Percentiles rank a stretch among this genome's conserved stretches.
Conservation (phyloP, 2,888 invertebrate species). For the Acanthoscelides obtectus region DNA sequence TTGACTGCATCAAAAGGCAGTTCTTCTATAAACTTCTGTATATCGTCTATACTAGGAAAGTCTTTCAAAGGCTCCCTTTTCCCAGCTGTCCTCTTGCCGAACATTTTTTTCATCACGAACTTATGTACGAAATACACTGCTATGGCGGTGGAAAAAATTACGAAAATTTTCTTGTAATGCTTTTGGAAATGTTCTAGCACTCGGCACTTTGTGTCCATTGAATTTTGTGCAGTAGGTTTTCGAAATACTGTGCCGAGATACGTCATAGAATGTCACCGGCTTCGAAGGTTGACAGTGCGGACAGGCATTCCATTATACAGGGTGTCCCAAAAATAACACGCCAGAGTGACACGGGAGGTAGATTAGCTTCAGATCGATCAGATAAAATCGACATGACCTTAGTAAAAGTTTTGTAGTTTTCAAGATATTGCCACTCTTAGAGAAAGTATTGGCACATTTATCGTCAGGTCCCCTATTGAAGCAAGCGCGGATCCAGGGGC, state of each 20-base stretch:
- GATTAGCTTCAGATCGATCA: too few species aligned
- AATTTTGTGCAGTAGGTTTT: conserved; percentile 7
- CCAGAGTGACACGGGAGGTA: too few species aligned
- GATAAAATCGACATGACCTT: too few species aligned
- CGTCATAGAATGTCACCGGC: background rate
- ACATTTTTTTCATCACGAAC: conserved; percentile 16
- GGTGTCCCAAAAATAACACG: too few species aligned
- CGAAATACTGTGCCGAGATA: background rate
- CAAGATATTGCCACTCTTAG: too few species aligned
- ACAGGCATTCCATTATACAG: background rate
- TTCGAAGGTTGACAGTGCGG: background rate
- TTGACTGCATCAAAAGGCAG: conserved; percentile 33
- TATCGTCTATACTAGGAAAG: conserved; percentile 34
- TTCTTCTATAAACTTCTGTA: conserved; percentile 36
- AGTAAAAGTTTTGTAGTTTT: too few species aligned
- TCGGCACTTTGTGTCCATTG: conserved; percentile 21
- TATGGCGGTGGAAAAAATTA: conserved; percentile 19
- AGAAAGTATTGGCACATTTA: too few species aligned
- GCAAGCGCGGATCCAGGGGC: too few species aligned
- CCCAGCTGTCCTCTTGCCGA: conserved; percentile 10
- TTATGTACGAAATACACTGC: conserved; percentile 20
- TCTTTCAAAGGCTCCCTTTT: conserved; percentile 26
- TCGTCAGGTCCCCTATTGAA: too few species aligned
- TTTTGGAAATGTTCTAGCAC: conserved; percentile 17
- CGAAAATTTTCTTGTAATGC: conserved; percentile 23